phyloP scores from a whole-genome alignment of 2,888 invertebrate species.

The Sphaerophoria taeniata region DNA sequence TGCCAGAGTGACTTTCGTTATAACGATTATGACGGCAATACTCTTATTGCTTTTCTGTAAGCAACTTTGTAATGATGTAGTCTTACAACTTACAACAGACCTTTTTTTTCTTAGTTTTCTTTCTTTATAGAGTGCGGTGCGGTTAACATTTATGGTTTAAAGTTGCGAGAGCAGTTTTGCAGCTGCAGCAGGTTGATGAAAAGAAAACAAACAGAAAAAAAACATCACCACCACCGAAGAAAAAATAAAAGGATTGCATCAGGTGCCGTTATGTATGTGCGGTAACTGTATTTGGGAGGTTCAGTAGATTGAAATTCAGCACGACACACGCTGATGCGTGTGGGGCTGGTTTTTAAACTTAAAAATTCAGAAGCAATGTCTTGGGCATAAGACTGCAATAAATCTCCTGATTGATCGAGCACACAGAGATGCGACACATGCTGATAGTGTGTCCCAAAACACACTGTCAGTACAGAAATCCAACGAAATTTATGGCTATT shows the following conservation, averaged over 20 bases:
- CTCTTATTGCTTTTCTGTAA: constrained; percentile 34
- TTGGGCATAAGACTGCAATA: neutral
- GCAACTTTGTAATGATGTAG: neutral
- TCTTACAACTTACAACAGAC: constrained; percentile 31
- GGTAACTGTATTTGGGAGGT: constrained; percentile 54
- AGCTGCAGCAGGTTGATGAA: constrained; percentile 55
- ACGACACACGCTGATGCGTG: constrained; percentile 17
- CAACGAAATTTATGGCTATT: neutral
- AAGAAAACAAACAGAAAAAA: neutral
- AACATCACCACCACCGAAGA: neutral
- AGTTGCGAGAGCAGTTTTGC: constrained; percentile 65
- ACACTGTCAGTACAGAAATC: constrained; percentile 13
- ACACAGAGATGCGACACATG: constrained; percentile 11
- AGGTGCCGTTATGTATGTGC: constrained; percentile 37
- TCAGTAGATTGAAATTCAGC: constrained; percentile 52
- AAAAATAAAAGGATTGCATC: constrained; percentile 58
- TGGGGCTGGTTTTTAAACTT: neutral
- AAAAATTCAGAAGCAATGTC: constrained; percentile 29
- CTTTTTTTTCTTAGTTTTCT: constrained; percentile 5
- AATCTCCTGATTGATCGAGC: constrained; percentile 12
- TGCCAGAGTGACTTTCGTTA: constrained; percentile 47
- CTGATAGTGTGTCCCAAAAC: constrained; percentile 28
- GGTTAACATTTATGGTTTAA: constrained; percentile 49
- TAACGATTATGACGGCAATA: constrained; percentile 29
- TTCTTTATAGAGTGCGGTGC: constrained; percentile 8